A percentile compares a stretch with the other conserved stretches of the same genome.
Evolutionary conservation across 1,140 invertebrate genomes (phyloP).

Genomic region (Drosophila willistoni): DNA sequence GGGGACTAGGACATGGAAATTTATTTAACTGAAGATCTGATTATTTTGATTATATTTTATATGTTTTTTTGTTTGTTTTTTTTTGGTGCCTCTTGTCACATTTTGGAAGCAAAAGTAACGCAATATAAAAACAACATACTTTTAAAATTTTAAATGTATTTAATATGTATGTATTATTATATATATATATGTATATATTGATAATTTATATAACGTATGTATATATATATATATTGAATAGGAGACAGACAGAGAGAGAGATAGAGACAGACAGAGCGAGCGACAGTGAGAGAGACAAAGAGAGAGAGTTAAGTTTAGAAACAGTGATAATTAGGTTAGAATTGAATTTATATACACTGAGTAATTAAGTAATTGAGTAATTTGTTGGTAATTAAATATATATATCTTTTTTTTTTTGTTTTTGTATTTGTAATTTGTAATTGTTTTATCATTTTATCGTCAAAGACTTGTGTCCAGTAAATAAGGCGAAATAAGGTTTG

Average conservation of each 20-base stretch:
- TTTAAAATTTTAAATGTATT: neutral
- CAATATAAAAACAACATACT: conserved; percentile 42
- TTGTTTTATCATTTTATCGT: conserved; percentile 83
- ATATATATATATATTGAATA: conserved; percentile 48
- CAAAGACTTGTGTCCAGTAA: conserved; percentile 72
- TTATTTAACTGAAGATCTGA: neutral
- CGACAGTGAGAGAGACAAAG: conserved; percentile 41
- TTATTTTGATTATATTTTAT: neutral
- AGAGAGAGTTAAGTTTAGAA: conserved; percentile 15
- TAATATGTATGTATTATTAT: conserved; percentile 9
- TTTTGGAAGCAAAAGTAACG: conserved; percentile 10
- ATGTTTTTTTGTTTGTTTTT: neutral
- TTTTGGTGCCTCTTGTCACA: conserved; percentile 2
- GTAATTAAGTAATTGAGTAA: conserved; percentile 24
- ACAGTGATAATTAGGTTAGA: conserved; percentile 13
- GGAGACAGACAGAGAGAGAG: conserved; percentile 39
- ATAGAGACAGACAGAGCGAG: conserved; percentile 53
- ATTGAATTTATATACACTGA: conserved; percentile 27
- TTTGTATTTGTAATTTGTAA: conserved; percentile 56
- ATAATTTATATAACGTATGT: conserved; percentile 49
- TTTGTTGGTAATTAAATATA: conserved; percentile 62
- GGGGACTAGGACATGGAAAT: conserved; percentile 13
- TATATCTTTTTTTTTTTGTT: conserved; percentile 29
- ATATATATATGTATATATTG: conserved; percentile 15
- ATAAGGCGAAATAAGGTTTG: conserved; percentile 38